These are phyloP conservation scores for Antennarius maculatus DNA, from an alignment of 2,797 vertebrate species.

Conservation along the genomic window DNA sequence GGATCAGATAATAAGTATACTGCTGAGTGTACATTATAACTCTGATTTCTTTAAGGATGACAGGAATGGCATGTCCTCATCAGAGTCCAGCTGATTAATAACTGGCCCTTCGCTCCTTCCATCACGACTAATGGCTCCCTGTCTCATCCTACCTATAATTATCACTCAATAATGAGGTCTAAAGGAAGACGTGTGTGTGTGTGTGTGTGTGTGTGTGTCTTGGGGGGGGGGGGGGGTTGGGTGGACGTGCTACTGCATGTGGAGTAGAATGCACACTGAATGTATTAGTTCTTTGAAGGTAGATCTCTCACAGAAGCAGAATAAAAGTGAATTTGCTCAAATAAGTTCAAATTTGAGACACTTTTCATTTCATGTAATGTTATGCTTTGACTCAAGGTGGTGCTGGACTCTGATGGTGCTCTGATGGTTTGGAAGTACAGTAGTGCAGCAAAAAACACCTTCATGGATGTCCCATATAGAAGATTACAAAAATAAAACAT, in stretches of 20 bases:
- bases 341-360: not conserved
- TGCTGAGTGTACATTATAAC: constrained; percentile 56
- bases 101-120: constrained; percentile 69
- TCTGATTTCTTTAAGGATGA: constrained; percentile 72
- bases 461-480: not conserved
- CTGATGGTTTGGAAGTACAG: too few species aligned
- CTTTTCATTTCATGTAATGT: not conserved
- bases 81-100: constrained; percentile 78
- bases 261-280: not conserved
- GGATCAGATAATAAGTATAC: constrained; percentile 40
- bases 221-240: not conserved
- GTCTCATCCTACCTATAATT: constrained; percentile 77
- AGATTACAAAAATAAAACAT: not conserved
- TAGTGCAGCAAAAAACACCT: too few species aligned
- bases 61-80: constrained; percentile 66
- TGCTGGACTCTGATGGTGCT: too few species aligned
- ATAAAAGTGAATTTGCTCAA: not conserved
- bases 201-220: too few species aligned
- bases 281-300: constrained; percentile 11
- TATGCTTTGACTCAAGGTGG: not conserved
- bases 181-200: constrained; percentile 46
- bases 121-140: constrained; percentile 71
- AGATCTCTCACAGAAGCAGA: not conserved
- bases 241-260: constrained; percentile 1
- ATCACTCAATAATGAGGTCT: constrained; percentile 77